phyloP scores from a whole-genome alignment of 1,140 invertebrate genomes.

The Mya arenaria region DNA sequence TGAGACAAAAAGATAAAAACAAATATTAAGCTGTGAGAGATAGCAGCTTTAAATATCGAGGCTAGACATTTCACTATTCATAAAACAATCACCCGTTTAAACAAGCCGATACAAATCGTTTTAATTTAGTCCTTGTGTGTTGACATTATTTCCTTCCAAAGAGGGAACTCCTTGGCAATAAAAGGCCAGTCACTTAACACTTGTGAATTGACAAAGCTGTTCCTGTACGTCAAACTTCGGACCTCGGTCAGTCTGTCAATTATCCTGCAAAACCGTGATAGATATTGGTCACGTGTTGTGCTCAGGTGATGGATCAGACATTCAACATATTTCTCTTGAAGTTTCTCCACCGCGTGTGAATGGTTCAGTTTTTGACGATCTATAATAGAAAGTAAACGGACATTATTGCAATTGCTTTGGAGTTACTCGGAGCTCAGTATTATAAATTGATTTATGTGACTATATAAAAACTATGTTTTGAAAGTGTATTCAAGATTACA shows the following conservation, averaged over 20 bases:
- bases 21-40: no score
- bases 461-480: no score
- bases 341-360: neutral
- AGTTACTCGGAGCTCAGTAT: no score
- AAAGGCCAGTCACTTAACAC: slow-evolving; percentile 5
- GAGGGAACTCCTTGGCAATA: slow-evolving; percentile 10
- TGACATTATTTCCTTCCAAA: slow-evolving; percentile 25
- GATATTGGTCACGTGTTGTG: neutral
- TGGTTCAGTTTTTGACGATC: slow-evolving; percentile 1
- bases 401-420: no score
- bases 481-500: no score
- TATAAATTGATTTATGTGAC: no score
- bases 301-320: neutral
- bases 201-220: neutral
- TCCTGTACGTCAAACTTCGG: neutral
- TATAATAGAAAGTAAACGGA: neutral
- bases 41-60: no score
- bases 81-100: no score
- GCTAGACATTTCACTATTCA: no score
- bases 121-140: no score
- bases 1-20: no score
- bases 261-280: neutral
- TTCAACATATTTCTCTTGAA: neutral
- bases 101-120: no score
- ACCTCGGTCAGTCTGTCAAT: neutral